Evolutionary conservation across 1,140 invertebrate genomes (phyloP), one percentile per base, ranked within the genome.

Genomic region (Bactericera cockerelli): DNA sequence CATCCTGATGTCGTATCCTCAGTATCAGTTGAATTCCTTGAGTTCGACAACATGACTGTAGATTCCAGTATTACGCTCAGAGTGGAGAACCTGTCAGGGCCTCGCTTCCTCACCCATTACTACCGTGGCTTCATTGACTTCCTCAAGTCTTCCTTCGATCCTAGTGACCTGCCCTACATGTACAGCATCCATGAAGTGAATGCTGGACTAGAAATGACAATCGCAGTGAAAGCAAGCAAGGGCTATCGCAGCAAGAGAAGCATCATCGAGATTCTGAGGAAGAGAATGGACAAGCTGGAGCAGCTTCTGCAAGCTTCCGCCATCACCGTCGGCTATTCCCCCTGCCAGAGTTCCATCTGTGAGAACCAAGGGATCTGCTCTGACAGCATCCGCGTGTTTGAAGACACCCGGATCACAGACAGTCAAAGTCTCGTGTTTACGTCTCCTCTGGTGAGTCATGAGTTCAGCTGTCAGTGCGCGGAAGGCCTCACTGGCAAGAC

Each of bases 1-100:
- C 89, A 93, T 67, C 74, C 77, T 10, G 82, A 90, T 70, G 92
- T 94, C 0, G 73, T 81, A 19, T 94, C 90, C 4, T 86, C 83
- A 22, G 81, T 93, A 1, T 83, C 81, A 2, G 78, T 95, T 0
- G 82, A 89, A 68, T 90, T 93, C 65, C 73, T 84, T 31, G 76
- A 76, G 14, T 89, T 93, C 67, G 79, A 83, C 61, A 93, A 93
- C 68, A 68, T 70, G 10, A 93, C 89, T 0, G 75, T 96, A 10
- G 81, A 86, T 54, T 86, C 93, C 68, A 89, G 87, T 13, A 73
- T 93, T 1, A 85, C 84, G 0, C 67, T 93, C 13, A 77, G 83
- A 64, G 76, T 93, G 31, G 68, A 75, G 1, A 87, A 88, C 66
- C 78, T 86, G 60, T 83, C 79, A 1, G 80, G 86, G 1, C 73